A percentile compares a stretch with the other conserved stretches of the same genome.
Evolutionary conservation across 2,888 invertebrate genomes (phyloP).

Genomic region (Glaucopsyche alexis): DNA sequence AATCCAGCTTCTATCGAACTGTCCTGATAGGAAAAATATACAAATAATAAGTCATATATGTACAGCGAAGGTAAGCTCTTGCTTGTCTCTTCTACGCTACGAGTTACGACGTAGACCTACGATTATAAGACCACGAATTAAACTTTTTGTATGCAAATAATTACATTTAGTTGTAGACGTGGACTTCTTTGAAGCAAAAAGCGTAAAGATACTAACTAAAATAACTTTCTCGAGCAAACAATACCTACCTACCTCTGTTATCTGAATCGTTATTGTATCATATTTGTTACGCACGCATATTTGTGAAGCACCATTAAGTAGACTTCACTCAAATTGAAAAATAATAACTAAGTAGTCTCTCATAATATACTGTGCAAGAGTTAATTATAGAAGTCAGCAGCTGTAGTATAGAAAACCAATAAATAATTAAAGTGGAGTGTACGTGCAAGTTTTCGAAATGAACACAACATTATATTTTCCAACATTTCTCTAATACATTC

Average conservation of each 20-base stretch:
- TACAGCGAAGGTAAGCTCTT: too few species aligned
- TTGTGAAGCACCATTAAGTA: background rate
- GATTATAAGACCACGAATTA: background rate
- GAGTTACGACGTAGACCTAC: background rate
- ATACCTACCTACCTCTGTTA: too few species aligned
- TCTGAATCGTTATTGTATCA: too few species aligned
- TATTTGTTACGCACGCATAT: too few species aligned
- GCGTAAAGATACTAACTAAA: too few species aligned
- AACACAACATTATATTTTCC: slow-evolving; percentile 1
- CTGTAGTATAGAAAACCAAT: background rate
- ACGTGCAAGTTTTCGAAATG: slow-evolving; percentile 13
- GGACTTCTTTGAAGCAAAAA: too few species aligned
- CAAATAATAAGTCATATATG: too few species aligned
- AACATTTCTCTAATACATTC: background rate
- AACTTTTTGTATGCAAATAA: too few species aligned
- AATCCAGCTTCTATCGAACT: too few species aligned
- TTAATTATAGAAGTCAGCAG: background rate
- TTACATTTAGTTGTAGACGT: too few species aligned
- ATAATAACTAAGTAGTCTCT: background rate
- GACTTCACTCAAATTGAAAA: background rate
- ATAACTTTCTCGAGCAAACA: too few species aligned
- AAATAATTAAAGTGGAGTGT: slow-evolving; percentile 2
- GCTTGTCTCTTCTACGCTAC: background rate
- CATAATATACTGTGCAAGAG: background rate
- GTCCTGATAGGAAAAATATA: too few species aligned